Evolutionary conservation across 2,888 invertebrate genomes (phyloP), one percentile per base, ranked within the genome.

Genomic region (Listrodromus nycthemerus): DNA sequence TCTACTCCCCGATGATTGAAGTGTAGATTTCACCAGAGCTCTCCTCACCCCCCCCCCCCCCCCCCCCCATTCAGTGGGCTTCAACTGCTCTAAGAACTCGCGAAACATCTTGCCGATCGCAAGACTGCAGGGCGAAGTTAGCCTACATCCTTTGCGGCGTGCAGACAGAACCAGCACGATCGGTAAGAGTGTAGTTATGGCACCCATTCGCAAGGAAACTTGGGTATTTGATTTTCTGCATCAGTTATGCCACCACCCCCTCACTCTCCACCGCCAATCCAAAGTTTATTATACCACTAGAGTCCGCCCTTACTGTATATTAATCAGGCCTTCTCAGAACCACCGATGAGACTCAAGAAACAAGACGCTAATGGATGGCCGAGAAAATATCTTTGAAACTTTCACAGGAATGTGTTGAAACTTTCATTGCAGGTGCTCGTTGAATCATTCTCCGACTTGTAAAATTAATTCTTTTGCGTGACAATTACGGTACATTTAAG

Each of bases 221-320:
- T 82, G 70, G 75, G 58, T 84, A 84, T 84, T 71, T 79, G 78
- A 79, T 81, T 81, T 78, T 79, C 75, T 61, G 80, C 78, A 78
- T 78, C 74, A 52, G 73, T 82, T 69, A 63, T 73, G 73, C 77
- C 67, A 30, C 24, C 10, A 52, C 1, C 24, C 27, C n/a, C 71
- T 80, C 65, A 58, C 48, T 58, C 55, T 19, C 24, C 30, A 37
- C 70, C 55, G 16, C 81, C 16, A 27, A 61, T 65, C n/a, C 69
- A 65, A 81, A 84, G 70, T 81, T 79, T 84, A 79, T 84, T 81
- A 78, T 75, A 75, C 81, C 65, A 71, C 66, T 69, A 45, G 10
- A 37, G 63, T n/a, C 8, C 30, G 52, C 45, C 41, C 19, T 37
- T 58, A 21, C 74, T 73, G 70, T 84, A 81, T 75, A 84, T 75